Evolutionary conservation across 2,113 vertebrate species (phyloP), one percentile per base, ranked within the genome.

Genomic region (Zeus faber): DNA sequence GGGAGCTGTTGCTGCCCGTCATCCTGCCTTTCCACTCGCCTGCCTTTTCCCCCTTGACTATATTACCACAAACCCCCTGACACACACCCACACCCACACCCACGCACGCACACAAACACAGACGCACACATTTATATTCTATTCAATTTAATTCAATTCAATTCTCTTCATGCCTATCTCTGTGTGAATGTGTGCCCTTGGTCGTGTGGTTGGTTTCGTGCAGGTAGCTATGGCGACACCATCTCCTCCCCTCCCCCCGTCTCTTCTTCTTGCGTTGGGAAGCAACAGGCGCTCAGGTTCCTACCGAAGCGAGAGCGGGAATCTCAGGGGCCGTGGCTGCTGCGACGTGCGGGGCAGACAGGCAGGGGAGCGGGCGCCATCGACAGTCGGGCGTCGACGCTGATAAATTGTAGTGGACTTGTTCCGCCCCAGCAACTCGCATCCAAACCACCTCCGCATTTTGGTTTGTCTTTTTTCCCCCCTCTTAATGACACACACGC

Each of bases 391-490:
- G 57, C 58, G 23, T 41, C 23, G 44, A 66, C 53, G 18, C 65
- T 79, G 82, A 87, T 79, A 81, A 79, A 85, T 81, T 48, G 69
- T 50, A 55, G 62, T 65, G 65, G 79, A 77, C 75, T 73, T 65
- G 67, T 79, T 73, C 72, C 39, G 56, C 74, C 71, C 70, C 48
- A 62, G 64, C 60, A 60, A 65, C 59, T 81, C 37, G 1, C 63
- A 65, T 3, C 58, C 50, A 3, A 1, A 17, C 24, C 6, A 3
- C 9, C 49, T 10, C 24, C 54, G 29, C 55, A 13, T 13, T 13
- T 35, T 35, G 9, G 5, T 35, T 35, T 35, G 11, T 53, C 53
- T 46, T 25, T 59, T 54, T 62, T 62, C 52, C 22, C 56, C 39
- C 54, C 62, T 57, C 60, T 46, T 59, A 62, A 65, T 44, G 51